Evolutionary conservation across 2,888 invertebrate species (phyloP).

Genomic region (Synanthedon vespiformis): DNA sequence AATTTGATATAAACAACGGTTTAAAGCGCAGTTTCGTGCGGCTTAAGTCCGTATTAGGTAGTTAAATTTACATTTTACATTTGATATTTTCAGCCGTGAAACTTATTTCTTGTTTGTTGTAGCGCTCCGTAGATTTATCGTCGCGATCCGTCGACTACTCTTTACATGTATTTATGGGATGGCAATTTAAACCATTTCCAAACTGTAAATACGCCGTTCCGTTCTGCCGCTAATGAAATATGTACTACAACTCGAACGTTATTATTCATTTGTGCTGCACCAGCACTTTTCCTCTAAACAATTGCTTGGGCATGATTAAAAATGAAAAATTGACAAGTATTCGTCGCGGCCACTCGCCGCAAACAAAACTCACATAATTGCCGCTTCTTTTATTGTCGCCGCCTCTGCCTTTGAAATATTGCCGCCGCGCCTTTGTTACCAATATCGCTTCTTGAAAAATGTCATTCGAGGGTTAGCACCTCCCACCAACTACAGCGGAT

Average conservation of each 20-base stretch:
- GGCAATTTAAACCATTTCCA: slow-evolving; percentile 43
- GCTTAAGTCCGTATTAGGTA: slow-evolving; percentile 61
- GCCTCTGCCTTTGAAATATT: slow-evolving; percentile 1
- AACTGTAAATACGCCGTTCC: slow-evolving; percentile 25
- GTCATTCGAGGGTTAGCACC: slow-evolving; percentile 8
- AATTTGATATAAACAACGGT: slow-evolving; percentile 58
- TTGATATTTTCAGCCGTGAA: slow-evolving; percentile 66
- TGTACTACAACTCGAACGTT: slow-evolving; percentile 9
- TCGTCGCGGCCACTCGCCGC: slow-evolving; percentile 14
- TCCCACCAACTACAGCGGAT: background rate
- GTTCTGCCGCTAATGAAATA: slow-evolving; percentile 6
- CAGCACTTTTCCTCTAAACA: slow-evolving; percentile 8
- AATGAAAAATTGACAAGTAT: slow-evolving; percentile 30
- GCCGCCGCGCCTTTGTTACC: slow-evolving; percentile 20
- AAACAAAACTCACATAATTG: slow-evolving; percentile 46
- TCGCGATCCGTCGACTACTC: slow-evolving; percentile 10
- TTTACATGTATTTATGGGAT: slow-evolving; percentile 53
- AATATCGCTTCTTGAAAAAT: slow-evolving; percentile 35
- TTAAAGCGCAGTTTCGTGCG: slow-evolving; percentile 47
- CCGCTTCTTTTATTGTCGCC: slow-evolving; percentile 30
- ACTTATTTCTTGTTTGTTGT: slow-evolving; percentile 48
- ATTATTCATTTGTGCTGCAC: too few species aligned
- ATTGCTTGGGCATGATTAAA: slow-evolving; percentile 26
- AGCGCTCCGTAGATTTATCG: slow-evolving; percentile 42
- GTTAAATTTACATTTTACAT: slow-evolving; percentile 68